These are phyloP conservation scores for Zaprionus kolodkinae DNA, from an alignment of 1,140 invertebrate genomes.

Conservation along the genomic window DNA sequence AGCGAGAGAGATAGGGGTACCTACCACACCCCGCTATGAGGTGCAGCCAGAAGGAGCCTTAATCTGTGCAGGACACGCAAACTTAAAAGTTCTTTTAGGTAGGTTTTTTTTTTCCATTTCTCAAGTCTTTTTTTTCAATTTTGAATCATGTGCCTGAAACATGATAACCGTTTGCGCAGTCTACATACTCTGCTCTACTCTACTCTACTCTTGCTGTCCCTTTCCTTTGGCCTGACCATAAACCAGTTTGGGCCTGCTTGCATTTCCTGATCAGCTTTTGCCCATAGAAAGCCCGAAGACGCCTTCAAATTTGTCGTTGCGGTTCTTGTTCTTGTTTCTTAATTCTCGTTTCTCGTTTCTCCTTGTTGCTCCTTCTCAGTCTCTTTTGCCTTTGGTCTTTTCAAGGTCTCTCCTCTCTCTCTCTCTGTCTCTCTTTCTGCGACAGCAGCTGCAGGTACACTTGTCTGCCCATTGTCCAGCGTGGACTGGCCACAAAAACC, in stretches of 20 bases:
- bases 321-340: constrained; percentile 46
- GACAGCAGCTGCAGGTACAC: constrained; percentile 77
- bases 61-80: constrained; percentile 79
- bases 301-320: constrained; percentile 72
- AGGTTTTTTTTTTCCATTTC: constrained; percentile 9
- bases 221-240: constrained; percentile 23
- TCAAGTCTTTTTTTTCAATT: constrained; percentile 55
- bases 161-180: constrained; percentile 74
- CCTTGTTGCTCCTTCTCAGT: constrained; percentile 32
- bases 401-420: constrained; percentile 79
- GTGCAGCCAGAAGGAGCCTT: constrained; percentile 31
- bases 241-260: constrained; percentile 47
- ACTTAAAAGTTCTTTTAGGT: constrained; percentile 2
- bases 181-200: too few relatives aligned
- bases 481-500: not conserved
- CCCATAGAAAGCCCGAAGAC: constrained; percentile 56
- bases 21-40: constrained; percentile 1
- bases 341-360: not conserved
- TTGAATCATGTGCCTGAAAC: constrained; percentile 79
- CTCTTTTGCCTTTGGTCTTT: constrained; percentile 22
- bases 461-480: constrained; percentile 70
- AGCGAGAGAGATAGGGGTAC: constrained; percentile 4
- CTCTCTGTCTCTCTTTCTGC: not conserved
- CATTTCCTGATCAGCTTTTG: constrained; percentile 74
- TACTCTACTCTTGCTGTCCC: constrained; percentile 16